These are phyloP conservation scores for Notarius lentiginosus DNA, from an alignment of 2,113 vertebrate species.

Conservation along the genomic window DNA sequence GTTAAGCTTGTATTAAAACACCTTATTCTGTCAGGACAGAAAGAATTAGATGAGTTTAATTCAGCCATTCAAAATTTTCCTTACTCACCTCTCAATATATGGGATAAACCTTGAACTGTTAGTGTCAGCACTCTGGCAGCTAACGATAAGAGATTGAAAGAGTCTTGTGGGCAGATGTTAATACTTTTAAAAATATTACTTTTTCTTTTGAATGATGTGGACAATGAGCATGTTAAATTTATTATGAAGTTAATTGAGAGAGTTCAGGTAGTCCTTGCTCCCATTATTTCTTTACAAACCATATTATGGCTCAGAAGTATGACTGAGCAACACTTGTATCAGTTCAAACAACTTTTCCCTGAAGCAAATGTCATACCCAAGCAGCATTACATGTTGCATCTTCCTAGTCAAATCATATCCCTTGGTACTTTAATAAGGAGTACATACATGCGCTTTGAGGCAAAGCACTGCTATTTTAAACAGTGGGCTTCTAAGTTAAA, in stretches of 20 bases:
- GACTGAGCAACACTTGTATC: background rate
- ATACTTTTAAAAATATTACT: no score
- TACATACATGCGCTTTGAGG: constrained; percentile 5
- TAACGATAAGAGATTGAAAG: no score
- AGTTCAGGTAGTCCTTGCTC: no score
- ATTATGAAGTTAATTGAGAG: no score
- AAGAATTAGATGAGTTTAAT: constrained; percentile 25
- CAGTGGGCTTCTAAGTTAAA: background rate
- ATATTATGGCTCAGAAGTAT: background rate
- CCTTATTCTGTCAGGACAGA: constrained; percentile 27
- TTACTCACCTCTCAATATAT: background rate
- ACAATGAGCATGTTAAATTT: no score
- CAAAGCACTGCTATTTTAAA: background rate
- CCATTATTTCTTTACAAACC: no score
- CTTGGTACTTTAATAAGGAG: constrained; percentile 12
- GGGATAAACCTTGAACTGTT: background rate
- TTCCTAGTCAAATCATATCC: constrained; percentile 11
- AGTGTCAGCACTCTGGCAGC: background rate
- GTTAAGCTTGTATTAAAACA: constrained; percentile 30
- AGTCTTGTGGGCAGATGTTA: no score
- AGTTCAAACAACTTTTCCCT: background rate
- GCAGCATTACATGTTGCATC: constrained; percentile 32
- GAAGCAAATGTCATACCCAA: constrained; percentile 21
- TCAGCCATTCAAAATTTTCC: constrained; percentile 1
- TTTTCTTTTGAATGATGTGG: no score